Base-by-base conservation (phyloP, 2,888 invertebrate species). In the Heliconius aoede region DNA sequence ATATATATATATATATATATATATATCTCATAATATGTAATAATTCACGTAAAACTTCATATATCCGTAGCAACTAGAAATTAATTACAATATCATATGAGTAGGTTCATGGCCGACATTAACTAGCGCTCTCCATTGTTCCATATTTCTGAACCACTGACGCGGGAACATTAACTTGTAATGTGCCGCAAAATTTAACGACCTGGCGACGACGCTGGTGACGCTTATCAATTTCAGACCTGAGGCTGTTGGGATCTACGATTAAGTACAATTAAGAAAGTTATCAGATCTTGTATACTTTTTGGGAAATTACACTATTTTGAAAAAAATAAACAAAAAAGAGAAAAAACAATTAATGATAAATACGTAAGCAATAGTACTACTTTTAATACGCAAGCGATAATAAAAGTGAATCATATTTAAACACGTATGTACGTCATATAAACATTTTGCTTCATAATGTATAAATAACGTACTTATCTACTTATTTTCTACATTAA, bases 111-210 rank as follows among this genome's bases (percentile, higher is more conserved):
- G 61, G 58, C n/a, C 36, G 60, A 72, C 21, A 26, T 61, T 26
- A 28, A 72, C 58, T 72, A 60, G 58, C 40, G 28, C 72, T 72
- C 72, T 40, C 15, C 24, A 60, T 60, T 60, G 60, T 72, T 60
- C 40, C 36, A 72, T 61, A 61, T 60, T 72, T 32, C 72, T 61
- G 26, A 61, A 61, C 28, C 40, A 72, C 40, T 60, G 61, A 72
- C 60, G 72, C 40, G 21, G 40, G 36, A 40, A 36, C 40, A 72
- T 72, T 72, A 72, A 40, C 60, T 61, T 26, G 60, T 61, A 72
- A 72, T 61, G 72, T 72, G 61, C 40, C 60, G 72, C 40, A 61
- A 72, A 72, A 60, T 72, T 72, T 72, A 72, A 72, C 28, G 61
- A n/a, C n/a, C n/a, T n/a, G n/a, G n/a, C n/a, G n/a, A 72, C 58